phyloP scores from a whole-genome alignment of 1,140 invertebrate genomes.

The Tetramorium simillimum region DNA sequence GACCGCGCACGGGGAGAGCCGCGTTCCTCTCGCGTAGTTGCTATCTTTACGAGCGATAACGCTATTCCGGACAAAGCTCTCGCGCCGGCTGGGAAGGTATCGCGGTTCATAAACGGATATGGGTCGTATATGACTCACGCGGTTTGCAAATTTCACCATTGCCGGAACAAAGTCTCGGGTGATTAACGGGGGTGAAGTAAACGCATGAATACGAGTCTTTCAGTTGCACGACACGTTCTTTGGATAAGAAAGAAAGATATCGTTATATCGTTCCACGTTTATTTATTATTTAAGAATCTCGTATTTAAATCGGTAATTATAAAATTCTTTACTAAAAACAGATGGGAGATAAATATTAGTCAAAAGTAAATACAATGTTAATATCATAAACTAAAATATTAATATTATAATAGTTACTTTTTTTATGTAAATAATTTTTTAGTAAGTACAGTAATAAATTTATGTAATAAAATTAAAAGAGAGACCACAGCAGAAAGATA shows the following conservation, averaged over 20 bases:
- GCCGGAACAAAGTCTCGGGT: slow-evolving; percentile 20
- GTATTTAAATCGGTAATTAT: neutral
- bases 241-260: neutral
- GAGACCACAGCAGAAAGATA: neutral
- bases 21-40: slow-evolving; percentile 36
- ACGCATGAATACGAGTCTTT: neutral
- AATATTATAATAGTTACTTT: neutral
- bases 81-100: slow-evolving; percentile 22
- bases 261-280: neutral
- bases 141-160: neutral
- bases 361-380: neutral
- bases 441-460: neutral
- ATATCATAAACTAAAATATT: neutral
- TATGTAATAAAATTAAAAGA: neutral
- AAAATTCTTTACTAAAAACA: neutral
- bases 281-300: neutral
- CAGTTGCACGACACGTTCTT: neutral
- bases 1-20: neutral
- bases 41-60: slow-evolving; percentile 62
- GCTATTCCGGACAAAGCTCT: slow-evolving; percentile 48
- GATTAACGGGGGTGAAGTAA: slow-evolving; percentile 39
- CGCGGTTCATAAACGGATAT: slow-evolving; percentile 38
- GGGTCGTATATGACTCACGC: slow-evolving; percentile 60
- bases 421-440: neutral
- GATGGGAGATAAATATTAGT: neutral